Conservation (phyloP, 2,888 invertebrate genomes). For the Leptinotarsa haldemani region DNA sequence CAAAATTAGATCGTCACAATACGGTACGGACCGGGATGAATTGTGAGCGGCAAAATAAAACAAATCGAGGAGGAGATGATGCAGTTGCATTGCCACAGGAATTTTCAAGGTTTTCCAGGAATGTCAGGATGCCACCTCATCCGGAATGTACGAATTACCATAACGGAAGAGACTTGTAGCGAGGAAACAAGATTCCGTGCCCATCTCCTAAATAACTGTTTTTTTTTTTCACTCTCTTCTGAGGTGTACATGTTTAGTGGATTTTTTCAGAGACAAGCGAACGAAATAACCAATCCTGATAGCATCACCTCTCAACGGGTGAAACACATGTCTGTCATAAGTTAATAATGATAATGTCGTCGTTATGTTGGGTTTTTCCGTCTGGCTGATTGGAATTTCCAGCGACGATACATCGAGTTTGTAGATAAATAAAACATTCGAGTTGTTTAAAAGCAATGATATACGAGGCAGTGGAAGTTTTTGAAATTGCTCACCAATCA, state of each 20-base stretch:
- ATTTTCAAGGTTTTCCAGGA: background rate
- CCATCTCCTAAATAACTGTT: no score
- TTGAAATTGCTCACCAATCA: background rate
- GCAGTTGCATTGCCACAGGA: no score
- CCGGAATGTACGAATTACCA: no score
- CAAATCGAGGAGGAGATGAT: background rate
- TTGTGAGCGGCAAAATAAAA: constrained; percentile 10
- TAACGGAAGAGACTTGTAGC: no score
- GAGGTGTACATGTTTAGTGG: background rate
- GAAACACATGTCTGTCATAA: background rate
- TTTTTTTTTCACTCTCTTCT: no score
- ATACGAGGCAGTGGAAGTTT: constrained; percentile 5
- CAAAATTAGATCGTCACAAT: constrained; percentile 36
- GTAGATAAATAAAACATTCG: background rate
- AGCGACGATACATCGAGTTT: background rate
- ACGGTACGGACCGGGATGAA: background rate
- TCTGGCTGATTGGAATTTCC: constrained; percentile 1
- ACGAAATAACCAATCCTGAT: background rate
- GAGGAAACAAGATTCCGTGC: no score
- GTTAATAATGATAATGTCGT: constrained; percentile 3
- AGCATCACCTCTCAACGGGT: background rate
- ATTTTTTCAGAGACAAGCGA: background rate
- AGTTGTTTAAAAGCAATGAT: background rate
- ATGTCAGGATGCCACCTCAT: no score
- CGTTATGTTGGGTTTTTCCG: constrained; percentile 17